A percentile compares a stretch with the other conserved stretches of the same genome.
phyloP scores from a whole-genome alignment of 1,140 invertebrate species.

The fruit fly (Drosophila melanogaster) region Release_6_plus_ISO1_MT NC_004354.4:20240001-20240500 shows the following conservation, averaged over 20 bases:
- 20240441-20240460: slow-evolving; percentile 35
- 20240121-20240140: not conserved
- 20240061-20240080: not conserved
- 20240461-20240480: slow-evolving; percentile 9
- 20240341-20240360: slow-evolving; percentile 3
- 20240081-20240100: slow-evolving; percentile 1
- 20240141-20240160: slow-evolving; percentile 52
- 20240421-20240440: slow-evolving; percentile 2
- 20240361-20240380: slow-evolving; percentile 29
- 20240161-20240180: slow-evolving; percentile 75
- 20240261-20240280: slow-evolving; percentile 25
- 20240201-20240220: not conserved
- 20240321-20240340: slow-evolving; percentile 15
- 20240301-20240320: slow-evolving; percentile 15
- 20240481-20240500: slow-evolving; percentile 2
- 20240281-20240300: slow-evolving; percentile 18
- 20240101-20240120: too few species aligned
- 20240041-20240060: slow-evolving; percentile 1
- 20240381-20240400: slow-evolving; percentile 34
- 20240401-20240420: slow-evolving; percentile 22
- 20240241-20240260: not conserved
- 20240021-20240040: slow-evolving; percentile 77
- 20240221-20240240: slow-evolving; percentile 1
- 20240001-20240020: slow-evolving; percentile 72
- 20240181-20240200: slow-evolving; percentile 23